Conservation (phyloP, 1,140 invertebrate genomes). For the Heterodera schachtii region DNA sequence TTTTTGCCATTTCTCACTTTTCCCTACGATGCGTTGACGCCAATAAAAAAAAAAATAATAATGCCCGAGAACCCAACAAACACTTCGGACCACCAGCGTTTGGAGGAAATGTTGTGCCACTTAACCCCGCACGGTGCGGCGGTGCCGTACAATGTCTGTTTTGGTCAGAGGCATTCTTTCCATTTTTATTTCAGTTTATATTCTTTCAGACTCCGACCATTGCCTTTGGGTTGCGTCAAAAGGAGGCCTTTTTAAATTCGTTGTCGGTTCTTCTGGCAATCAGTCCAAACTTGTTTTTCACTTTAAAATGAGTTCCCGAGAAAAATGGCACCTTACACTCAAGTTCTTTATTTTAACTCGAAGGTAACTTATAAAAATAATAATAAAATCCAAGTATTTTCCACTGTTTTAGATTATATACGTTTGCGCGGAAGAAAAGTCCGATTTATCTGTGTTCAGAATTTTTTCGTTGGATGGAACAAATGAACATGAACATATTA, state of each 20-base stretch:
- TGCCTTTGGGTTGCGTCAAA: conserved; percentile 62
- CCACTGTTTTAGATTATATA: conserved; percentile 56
- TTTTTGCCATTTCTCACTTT: no score
- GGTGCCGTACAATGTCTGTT: conserved; percentile 58
- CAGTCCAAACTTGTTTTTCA: conserved; percentile 45
- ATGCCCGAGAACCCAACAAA: conserved; percentile 61
- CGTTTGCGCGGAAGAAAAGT: conserved; percentile 49
- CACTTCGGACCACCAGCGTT: conserved; percentile 60
- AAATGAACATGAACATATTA: conserved; percentile 60
- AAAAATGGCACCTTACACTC: conserved; percentile 61
- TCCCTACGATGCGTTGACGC: no score
- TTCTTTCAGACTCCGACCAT: conserved; percentile 37
- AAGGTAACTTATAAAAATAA: conserved; percentile 42
- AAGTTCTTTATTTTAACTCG: conserved; percentile 53
- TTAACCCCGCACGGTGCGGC: conserved; percentile 58
- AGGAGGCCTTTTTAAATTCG: conserved; percentile 62
- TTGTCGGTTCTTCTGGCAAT: conserved; percentile 18
- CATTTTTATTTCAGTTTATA: not conserved
- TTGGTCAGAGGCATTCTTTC: conserved; percentile 9
- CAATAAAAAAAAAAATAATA: not conserved
- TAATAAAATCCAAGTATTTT: not conserved
- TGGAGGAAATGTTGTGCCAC: conserved; percentile 59
- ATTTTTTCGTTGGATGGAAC: conserved; percentile 55
- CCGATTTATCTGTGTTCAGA: conserved; percentile 50
- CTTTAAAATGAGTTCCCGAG: conserved; percentile 61